Evolutionary conservation across 2,888 invertebrate species (phyloP).

Genomic region (Pteria penguin): DNA sequence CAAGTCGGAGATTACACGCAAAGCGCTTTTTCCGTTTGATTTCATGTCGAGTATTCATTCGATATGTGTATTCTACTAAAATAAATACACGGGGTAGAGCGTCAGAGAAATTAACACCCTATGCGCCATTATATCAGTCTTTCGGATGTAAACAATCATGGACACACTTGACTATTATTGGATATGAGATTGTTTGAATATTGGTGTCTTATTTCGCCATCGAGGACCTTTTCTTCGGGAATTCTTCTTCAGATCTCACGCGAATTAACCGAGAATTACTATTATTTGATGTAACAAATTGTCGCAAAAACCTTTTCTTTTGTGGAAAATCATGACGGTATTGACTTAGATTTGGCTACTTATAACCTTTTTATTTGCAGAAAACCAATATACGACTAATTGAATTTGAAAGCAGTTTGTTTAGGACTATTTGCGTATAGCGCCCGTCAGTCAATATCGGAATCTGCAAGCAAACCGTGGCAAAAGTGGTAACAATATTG

Average conservation of each 20-base stretch:
- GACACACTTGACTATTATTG: not conserved
- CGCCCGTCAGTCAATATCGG: constrained; percentile 23
- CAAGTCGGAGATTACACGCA: not conserved
- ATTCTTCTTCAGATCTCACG: not conserved
- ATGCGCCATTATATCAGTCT: not conserved
- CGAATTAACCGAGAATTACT: not conserved
- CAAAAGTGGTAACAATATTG: constrained; percentile 13
- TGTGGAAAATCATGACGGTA: not conserved
- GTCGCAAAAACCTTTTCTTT: constrained; percentile 16
- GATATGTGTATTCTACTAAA: not conserved
- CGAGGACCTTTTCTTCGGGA: not conserved
- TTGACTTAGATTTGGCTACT: constrained; percentile 27
- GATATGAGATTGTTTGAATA: not conserved
- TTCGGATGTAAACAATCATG: not conserved
- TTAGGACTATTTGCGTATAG: constrained; percentile 20
- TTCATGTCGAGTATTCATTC: not conserved
- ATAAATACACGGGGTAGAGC: not conserved
- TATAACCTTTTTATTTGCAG: constrained; percentile 13
- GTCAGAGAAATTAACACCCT: not conserved
- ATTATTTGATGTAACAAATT: constrained; percentile 15
- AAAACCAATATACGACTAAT: constrained; percentile 30
- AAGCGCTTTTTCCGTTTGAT: not conserved
- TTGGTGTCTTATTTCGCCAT: not conserved
- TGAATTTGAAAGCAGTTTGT: constrained; percentile 12
- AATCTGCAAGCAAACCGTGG: constrained; percentile 5